Percentiles rank a stretch among this genome's conserved stretches.
Conservation (phyloP, 2,113 vertebrate species). For the Thermophis baileyi region DNA sequence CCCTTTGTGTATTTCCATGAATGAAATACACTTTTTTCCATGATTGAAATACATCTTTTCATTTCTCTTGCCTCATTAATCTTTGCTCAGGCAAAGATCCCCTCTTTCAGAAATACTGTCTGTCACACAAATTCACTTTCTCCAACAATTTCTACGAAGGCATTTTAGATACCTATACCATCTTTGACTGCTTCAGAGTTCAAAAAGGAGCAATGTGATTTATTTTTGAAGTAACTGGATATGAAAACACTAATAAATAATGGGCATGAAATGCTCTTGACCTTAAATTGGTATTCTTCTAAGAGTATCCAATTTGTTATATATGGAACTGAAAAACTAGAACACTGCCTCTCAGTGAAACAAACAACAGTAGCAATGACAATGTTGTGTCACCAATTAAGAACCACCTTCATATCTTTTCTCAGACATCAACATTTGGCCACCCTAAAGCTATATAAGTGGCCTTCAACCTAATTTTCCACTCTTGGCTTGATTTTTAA, state of each 20-base stretch:
- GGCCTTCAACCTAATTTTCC: not conserved
- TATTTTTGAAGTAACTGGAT: not conserved
- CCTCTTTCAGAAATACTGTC: not conserved
- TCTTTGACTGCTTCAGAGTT: not conserved
- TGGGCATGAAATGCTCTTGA: not conserved
- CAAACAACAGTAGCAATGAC: not conserved
- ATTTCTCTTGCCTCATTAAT: not conserved
- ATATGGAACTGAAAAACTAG: not conserved
- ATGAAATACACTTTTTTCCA: not conserved
- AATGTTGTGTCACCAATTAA: not conserved
- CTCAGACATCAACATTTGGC: not conserved
- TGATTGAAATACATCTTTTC: not conserved
- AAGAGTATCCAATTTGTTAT: not conserved
- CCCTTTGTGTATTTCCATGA: not conserved
- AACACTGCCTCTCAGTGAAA: not conserved
- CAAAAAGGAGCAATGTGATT: not conserved
- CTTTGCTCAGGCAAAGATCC: not conserved
- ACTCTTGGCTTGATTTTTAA: not conserved
- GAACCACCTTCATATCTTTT: not conserved
- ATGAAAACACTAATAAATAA: not conserved
- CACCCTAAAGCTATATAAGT: not conserved
- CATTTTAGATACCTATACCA: not conserved
- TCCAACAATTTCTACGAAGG: not conserved
- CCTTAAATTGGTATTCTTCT: not conserved
- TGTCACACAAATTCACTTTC: not conserved